These are phyloP conservation scores for Micromussa lordhowensis DNA, from an alignment of 92 coral and sea anemone genomes.

Conservation along the genomic window DNA sequence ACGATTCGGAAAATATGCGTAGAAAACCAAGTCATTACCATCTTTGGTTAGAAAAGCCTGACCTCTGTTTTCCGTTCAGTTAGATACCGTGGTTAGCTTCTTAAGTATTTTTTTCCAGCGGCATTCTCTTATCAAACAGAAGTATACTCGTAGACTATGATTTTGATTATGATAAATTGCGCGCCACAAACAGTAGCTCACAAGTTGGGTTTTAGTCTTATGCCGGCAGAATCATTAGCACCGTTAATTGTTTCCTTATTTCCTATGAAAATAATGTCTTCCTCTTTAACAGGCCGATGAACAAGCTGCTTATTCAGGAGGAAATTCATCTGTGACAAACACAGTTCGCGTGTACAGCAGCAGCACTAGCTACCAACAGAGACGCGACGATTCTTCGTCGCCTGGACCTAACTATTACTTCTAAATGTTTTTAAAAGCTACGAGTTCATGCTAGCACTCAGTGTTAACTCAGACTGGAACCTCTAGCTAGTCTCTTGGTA, in stretches of 20 bases:
- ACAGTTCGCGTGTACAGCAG: conserved; percentile 13
- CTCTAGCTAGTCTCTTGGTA: not conserved
- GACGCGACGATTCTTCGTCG: not conserved
- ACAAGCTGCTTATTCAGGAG: not conserved
- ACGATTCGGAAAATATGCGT: no score
- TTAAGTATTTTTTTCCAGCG: no score
- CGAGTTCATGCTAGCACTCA: not conserved
- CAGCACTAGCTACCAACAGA: not conserved
- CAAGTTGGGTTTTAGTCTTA: no score
- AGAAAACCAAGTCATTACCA: no score
- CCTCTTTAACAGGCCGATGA: conserved; percentile 5
- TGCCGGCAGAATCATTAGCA: no score
- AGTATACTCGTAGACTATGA: no score
- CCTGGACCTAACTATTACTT: conserved; percentile 28
- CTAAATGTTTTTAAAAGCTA: not conserved
- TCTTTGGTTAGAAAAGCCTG: not conserved
- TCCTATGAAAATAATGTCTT: not conserved
- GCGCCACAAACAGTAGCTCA: no score
- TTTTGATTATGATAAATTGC: no score
- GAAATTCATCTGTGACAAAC: conserved; percentile 2
- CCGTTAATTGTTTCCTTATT: no score
- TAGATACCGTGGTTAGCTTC: no score
- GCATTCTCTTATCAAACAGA: no score
- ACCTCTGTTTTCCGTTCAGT: not conserved
- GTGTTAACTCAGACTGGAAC: not conserved